These are phyloP conservation scores for Elaphurus davidianus DNA, from an alignment of 2,113 vertebrate genomes.

Conservation along the genomic window DNA sequence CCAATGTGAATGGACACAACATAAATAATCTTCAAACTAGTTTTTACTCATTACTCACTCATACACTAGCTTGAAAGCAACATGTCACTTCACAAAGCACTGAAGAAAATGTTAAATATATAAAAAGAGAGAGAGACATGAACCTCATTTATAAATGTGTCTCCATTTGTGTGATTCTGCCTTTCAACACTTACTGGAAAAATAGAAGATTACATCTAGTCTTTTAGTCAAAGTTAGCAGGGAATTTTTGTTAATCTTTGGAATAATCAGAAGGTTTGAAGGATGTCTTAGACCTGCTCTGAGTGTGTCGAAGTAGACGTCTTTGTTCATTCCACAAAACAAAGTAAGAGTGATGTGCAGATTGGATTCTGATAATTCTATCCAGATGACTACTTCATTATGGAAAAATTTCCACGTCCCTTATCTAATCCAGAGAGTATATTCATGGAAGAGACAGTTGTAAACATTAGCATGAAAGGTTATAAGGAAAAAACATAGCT, in stretches of 20 bases:
- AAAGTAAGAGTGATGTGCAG: conserved; percentile 69
- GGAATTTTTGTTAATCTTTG: conserved; percentile 54
- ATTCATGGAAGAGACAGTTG: conserved; percentile 36
- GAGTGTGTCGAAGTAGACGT: conserved; percentile 56
- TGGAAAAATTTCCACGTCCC: conserved; percentile 66
- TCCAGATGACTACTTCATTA: conserved; percentile 75
- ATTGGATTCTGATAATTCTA: conserved; percentile 79
- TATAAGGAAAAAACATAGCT: conserved; percentile 64
- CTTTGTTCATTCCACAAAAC: conserved; percentile 77
- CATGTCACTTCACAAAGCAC: not conserved
- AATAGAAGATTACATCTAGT: conserved; percentile 9
- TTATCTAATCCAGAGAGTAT: conserved; percentile 69
- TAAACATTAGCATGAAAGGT: conserved; percentile 60
- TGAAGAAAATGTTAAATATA: not conserved
- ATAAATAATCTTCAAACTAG: conserved; percentile 35
- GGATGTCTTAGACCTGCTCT: conserved; percentile 40
- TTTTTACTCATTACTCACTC: not conserved
- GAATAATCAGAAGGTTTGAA: conserved; percentile 62
- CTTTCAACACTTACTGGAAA: conserved; percentile 34
- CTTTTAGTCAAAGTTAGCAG: conserved; percentile 59
- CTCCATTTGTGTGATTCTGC: conserved; percentile 4
- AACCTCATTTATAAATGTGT: not conserved
- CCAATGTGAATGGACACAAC: not conserved
- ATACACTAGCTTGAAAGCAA: conserved; percentile 15
- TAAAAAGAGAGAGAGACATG: not conserved